phyloP scores from a whole-genome alignment of 2,113 vertebrate species.

The Cinclus mexicanus region DNA sequence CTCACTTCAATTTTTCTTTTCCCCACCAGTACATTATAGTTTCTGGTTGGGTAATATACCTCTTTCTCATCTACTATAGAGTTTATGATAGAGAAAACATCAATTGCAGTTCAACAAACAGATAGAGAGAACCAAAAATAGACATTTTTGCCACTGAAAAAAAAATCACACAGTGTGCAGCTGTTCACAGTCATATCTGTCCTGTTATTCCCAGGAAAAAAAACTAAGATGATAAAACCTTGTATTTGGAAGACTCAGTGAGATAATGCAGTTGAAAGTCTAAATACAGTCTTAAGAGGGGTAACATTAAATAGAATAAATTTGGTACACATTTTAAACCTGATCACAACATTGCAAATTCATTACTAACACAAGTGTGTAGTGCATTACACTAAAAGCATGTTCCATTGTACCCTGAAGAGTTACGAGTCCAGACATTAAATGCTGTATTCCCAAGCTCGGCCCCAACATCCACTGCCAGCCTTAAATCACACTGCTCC shows the following conservation, averaged over 20 bases:
- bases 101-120: not conserved
- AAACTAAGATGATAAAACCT: not conserved
- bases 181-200: not conserved
- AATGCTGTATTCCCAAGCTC: not conserved
- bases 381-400: not conserved
- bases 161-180: not conserved
- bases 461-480: not conserved
- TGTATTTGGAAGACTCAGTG: not conserved
- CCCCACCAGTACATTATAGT: not conserved
- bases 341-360: not conserved
- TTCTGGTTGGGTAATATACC: not conserved
- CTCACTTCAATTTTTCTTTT: not conserved
- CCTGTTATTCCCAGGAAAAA: not conserved
- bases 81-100: not conserved
- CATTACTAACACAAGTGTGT: not conserved
- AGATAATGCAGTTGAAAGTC: not conserved
- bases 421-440: not conserved
- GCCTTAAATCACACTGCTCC: not conserved
- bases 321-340: not conserved
- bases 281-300: not conserved
- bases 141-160: not conserved
- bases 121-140: not conserved
- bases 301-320: not conserved
- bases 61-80: not conserved
- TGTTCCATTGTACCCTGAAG: not conserved